Percentiles rank a stretch among this genome's conserved stretches.
phyloP scores from a whole-genome alignment of 2,113 vertebrate genomes.

The Ammodytes marinus region DNA sequence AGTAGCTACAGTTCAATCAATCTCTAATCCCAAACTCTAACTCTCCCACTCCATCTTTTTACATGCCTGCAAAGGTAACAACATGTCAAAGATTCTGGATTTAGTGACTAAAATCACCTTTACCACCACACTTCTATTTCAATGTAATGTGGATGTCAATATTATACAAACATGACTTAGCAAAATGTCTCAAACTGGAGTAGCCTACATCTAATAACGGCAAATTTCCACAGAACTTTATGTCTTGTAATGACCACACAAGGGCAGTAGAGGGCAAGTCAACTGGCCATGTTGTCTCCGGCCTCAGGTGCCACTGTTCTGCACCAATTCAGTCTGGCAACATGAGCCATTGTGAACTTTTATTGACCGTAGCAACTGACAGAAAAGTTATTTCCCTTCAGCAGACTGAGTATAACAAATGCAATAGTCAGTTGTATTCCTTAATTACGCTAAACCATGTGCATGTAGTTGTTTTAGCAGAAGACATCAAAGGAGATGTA shows the following conservation, averaged over 20 bases:
- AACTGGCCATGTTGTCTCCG: not conserved
- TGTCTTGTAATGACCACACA: conserved; percentile 52
- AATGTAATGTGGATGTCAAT: not conserved
- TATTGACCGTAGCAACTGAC: not conserved
- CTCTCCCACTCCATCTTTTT: not conserved
- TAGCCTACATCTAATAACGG: not conserved
- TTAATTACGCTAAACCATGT: not conserved
- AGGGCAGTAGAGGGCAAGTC: conserved; percentile 60
- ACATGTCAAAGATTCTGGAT: not conserved
- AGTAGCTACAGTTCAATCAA: not conserved
- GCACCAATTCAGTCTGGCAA: not conserved
- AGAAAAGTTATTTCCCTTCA: not conserved
- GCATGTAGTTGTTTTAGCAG: not conserved
- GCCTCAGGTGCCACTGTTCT: not conserved
- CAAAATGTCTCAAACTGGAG: not conserved
- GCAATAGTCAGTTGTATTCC: not conserved
- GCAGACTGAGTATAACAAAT: not conserved
- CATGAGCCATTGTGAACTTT: not conserved
- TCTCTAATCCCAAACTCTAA: not conserved
- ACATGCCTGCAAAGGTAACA: not conserved
- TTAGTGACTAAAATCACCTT: not conserved
- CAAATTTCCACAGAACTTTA: conserved; percentile 23
- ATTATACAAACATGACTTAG: conserved; percentile 15
- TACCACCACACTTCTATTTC: not conserved
- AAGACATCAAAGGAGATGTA: not conserved